These are phyloP conservation scores for Wasmannia auropunctata DNA, from an alignment of 1,140 invertebrate genomes.

Conservation along the genomic window DNA sequence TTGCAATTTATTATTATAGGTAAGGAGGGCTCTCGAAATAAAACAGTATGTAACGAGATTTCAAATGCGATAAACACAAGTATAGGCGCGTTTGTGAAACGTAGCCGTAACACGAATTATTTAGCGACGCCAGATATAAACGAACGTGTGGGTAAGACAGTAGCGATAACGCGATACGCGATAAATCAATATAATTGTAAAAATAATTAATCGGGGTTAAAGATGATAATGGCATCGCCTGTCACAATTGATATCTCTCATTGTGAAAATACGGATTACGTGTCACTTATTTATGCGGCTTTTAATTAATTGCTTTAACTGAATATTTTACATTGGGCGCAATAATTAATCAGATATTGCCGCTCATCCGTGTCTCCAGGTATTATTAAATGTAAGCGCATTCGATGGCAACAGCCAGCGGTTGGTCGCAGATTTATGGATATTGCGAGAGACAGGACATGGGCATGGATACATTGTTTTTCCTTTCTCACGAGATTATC, in stretches of 20 bases:
- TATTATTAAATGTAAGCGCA: slow-evolving; percentile 19
- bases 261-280: background rate
- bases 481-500: slow-evolving; percentile 16
- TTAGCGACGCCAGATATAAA: slow-evolving; percentile 43
- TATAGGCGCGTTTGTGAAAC: background rate
- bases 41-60: background rate
- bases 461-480: background rate
- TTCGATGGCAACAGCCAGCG: background rate
- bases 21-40: background rate
- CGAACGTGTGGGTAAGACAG: slow-evolving; percentile 15
- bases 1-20: background rate
- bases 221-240: background rate
- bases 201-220: slow-evolving; percentile 44
- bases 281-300: background rate
- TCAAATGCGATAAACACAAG: background rate
- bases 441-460: background rate
- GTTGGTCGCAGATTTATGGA: background rate
- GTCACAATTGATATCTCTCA: background rate
- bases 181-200: slow-evolving; percentile 52
- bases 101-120: slow-evolving; percentile 30
- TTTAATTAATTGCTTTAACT: slow-evolving; percentile 18
- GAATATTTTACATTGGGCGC: background rate
- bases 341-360: slow-evolving; percentile 3
- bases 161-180: slow-evolving; percentile 4
- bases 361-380: background rate